phyloP scores from a whole-genome alignment of 2,888 invertebrate genomes.

The Callimorpha dominula region DNA sequence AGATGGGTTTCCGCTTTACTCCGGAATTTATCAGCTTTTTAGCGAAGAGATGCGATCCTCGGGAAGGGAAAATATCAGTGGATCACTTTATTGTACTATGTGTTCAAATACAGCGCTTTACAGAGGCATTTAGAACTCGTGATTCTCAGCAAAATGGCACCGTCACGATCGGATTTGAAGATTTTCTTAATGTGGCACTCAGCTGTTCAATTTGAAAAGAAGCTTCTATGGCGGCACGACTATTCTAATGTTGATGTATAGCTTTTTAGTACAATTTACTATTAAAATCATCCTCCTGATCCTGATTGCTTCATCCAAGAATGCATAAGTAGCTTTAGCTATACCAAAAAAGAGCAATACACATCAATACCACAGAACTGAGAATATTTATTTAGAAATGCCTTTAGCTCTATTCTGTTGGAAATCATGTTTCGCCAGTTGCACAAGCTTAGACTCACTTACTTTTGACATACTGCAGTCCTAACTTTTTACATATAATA shows the following conservation, averaged over 20 bases:
- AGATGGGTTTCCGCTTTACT: conserved; percentile 96
- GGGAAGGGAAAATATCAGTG: conserved; percentile 89
- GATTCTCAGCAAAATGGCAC: conserved; percentile 93
- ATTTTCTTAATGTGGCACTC: conserved; percentile 94
- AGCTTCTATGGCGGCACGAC: not conserved
- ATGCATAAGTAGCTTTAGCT: too few species aligned
- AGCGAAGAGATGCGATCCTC: conserved; percentile 89
- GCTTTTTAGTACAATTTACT: not conserved
- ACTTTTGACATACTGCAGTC: too few species aligned
- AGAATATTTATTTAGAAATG: too few species aligned
- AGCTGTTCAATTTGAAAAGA: conserved; percentile 87
- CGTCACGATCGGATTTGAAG: conserved; percentile 96
- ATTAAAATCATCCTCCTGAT: not conserved
- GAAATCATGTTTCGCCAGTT: too few species aligned
- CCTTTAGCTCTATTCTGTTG: too few species aligned
- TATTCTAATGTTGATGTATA: not conserved
- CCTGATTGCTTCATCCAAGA: not conserved
- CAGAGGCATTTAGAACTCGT: conserved; percentile 93
- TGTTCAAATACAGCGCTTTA: conserved; percentile 95
- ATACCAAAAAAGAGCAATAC: too few species aligned
- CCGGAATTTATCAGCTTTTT: conserved; percentile 92
- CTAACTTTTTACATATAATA: too few species aligned
- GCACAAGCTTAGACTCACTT: too few species aligned
- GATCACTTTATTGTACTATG: conserved; percentile 96
- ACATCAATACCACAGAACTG: too few species aligned